These are phyloP conservation scores for Belgica antarctica DNA, from an alignment of 2,888 invertebrate species.

Conservation along the genomic window DNA sequence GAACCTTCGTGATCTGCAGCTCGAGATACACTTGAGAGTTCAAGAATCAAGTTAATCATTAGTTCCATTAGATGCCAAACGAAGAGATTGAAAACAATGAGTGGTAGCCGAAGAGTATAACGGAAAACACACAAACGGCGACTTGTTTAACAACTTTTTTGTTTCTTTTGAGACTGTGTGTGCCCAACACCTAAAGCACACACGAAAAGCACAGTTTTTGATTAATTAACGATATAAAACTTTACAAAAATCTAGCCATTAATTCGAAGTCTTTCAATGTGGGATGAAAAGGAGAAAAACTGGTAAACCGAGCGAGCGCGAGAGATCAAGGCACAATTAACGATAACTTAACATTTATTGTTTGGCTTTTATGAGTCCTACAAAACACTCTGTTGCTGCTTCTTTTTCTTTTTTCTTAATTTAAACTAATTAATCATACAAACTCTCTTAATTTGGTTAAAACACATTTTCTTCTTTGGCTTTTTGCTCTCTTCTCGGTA, in stretches of 20 bases:
- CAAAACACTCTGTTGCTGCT: neutral
- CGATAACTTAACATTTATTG: constrained; percentile 41
- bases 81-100: constrained; percentile 27
- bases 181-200: neutral
- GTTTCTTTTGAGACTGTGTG: neutral
- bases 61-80: constrained; percentile 16
- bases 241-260: neutral
- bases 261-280: constrained; percentile 17
- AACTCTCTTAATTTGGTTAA: constrained; percentile 41
- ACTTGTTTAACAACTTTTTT: constrained; percentile 40
- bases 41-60: constrained; percentile 32
- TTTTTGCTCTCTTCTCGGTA: too few species aligned
- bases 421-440: constrained; percentile 39
- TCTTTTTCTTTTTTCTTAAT: constrained; percentile 18
- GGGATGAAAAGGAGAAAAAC: neutral
- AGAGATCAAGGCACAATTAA: constrained; percentile 36
- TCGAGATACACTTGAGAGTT: constrained; percentile 23
- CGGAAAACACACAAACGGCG: constrained; percentile 32
- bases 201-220: constrained; percentile 25
- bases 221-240: constrained; percentile 31
- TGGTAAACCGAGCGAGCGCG: neutral
- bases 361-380: constrained; percentile 35
- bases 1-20: constrained; percentile 40
- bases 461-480: too few species aligned
- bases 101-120: constrained; percentile 6